Conservation (phyloP, 1,140 invertebrate genomes). For the Ceratina calcarata region DNA sequence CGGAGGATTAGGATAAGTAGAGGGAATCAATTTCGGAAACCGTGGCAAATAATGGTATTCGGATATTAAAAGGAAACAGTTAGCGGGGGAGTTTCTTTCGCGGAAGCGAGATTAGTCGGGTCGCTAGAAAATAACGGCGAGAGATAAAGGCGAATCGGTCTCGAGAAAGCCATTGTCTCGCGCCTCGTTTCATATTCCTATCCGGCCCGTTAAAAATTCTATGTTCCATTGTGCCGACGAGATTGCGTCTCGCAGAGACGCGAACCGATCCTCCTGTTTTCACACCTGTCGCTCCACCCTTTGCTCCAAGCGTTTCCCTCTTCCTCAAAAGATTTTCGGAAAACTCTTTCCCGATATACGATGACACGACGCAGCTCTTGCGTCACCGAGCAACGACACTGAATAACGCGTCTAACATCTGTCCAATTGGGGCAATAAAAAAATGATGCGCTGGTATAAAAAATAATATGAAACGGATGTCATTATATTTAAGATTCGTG, state of each 20-base stretch:
- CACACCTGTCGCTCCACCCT: background rate
- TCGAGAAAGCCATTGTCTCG: constrained; percentile 64
- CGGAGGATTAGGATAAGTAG: background rate
- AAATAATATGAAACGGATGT: too few species aligned
- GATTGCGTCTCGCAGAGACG: constrained; percentile 59
- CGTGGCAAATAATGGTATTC: background rate
- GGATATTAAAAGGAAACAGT: constrained; percentile 27
- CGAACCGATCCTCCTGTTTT: background rate
- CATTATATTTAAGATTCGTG: too few species aligned
- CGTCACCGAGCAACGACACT: too few species aligned
- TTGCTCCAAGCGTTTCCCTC: background rate
- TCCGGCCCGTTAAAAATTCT: constrained; percentile 62
- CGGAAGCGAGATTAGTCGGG: constrained; percentile 58
- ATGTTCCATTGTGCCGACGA: constrained; percentile 62
- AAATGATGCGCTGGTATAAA: too few species aligned
- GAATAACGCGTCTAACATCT: too few species aligned
- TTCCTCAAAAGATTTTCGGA: background rate
- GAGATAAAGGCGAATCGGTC: constrained; percentile 65
- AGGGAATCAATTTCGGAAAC: constrained; percentile 24
- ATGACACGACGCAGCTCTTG: too few species aligned
- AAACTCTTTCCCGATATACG: too few species aligned
- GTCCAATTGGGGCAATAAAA: too few species aligned
- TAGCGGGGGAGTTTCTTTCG: constrained; percentile 25
- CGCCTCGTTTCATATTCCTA: constrained; percentile 64
- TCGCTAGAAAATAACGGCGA: constrained; percentile 55